Evolutionary conservation across 2,797 vertebrate species (phyloP), one percentile per base, ranked within the genome.

Genomic region (Rachycentron canadum): DNA sequence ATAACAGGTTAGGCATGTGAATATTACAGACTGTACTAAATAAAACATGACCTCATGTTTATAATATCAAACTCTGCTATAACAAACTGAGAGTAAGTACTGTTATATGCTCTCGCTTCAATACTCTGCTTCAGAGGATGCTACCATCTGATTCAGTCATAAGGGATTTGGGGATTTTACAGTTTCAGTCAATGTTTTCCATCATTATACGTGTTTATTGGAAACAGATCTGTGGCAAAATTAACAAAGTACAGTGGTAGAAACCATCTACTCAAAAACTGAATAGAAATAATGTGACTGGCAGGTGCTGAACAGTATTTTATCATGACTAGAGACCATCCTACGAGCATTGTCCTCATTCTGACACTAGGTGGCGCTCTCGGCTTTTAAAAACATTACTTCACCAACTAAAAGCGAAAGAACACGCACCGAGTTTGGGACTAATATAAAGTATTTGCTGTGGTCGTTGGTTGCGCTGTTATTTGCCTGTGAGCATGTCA

Each of bases 341-440:
- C 30, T 43, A 3, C 5, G 13, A 36, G 58, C 52, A 47, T 17
- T 58, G 63, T 0, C 2, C 1, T 14, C 1, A 28, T 41, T 5
- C 28, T 14, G 1, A 43, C 91, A 75, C 80, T 59, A 80, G 87
- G 70, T 83, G 89, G 79, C 76, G 87, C 65, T 34, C 40, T 68
- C 25, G 52, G 0, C 17, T 66, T 55, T 52, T 47, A 4, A 30
- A 58, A 62, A 49, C 11, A 17, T 11, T 1, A 7, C 1, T 47
- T 9, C 14, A 3, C 6, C 7, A 7, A 25, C 38, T 26, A 41
- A 47, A 3, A 7, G 40, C 2, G 14, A 47, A 32, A 38, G 14
- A 17, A 17, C 30, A 12, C 23, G 14, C 47, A 40, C n/a, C 11
- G 4, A 26, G 13, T 26, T 79, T 70, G 50, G 56, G 61, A 73